Percentiles rank a stretch among this genome's conserved stretches.
These are phyloP conservation scores for Scelioninae gen. 1 DNA, from an alignment of 2,888 invertebrate species.

Conservation along the genomic window DNA sequence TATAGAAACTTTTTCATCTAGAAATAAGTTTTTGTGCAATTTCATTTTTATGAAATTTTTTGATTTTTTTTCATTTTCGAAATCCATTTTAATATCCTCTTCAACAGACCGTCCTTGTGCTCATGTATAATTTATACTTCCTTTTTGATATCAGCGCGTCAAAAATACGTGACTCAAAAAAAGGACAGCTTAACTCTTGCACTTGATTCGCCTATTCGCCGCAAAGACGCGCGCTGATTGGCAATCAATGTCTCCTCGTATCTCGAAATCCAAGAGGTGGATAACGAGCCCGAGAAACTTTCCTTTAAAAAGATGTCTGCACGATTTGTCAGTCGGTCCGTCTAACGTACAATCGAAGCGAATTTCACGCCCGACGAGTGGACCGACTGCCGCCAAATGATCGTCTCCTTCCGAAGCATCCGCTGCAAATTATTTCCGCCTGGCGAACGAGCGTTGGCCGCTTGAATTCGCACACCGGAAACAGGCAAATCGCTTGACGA, in stretches of 20 bases:
- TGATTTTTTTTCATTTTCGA: no score
- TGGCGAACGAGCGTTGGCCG: slow-evolving; percentile 29
- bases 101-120: no score
- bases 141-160: no score
- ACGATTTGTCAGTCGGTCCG: slow-evolving; percentile 54
- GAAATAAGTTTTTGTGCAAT: no score
- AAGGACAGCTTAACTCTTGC: slow-evolving; percentile 4
- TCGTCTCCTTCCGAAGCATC: slow-evolving; percentile 39
- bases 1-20: no score
- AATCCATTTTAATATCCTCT: no score
- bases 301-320: slow-evolving; percentile 33
- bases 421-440: slow-evolving; percentile 49
- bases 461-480: slow-evolving; percentile 49
- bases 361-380: slow-evolving; percentile 60
- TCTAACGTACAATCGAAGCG: slow-evolving; percentile 55
- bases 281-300: slow-evolving; percentile 32
- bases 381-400: slow-evolving; percentile 46
- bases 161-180: slow-evolving; percentile 22
- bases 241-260: slow-evolving; percentile 55
- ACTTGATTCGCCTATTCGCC: slow-evolving; percentile 14
- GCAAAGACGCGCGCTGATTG: slow-evolving; percentile 44
- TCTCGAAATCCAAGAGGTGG: slow-evolving; percentile 30
- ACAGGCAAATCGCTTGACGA: slow-evolving; percentile 34
- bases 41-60: no score
- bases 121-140: no score